Base-by-base conservation (phyloP, 2,888 invertebrate genomes). In the Apotomis turbidana region DNA sequence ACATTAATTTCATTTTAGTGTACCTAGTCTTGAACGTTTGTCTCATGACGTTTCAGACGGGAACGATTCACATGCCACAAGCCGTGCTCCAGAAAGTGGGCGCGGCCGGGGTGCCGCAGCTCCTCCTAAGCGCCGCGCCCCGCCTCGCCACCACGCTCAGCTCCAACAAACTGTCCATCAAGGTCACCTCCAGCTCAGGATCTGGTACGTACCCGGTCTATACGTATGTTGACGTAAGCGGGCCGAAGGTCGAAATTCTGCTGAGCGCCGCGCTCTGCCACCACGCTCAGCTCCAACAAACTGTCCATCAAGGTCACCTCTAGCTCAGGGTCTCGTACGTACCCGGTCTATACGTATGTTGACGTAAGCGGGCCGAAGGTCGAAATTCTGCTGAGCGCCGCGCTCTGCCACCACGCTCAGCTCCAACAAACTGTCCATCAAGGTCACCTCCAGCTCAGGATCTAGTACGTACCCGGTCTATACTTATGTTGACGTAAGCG, bases 81-180 rank as follows among this genome's bases (percentile, higher is more conserved):
- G 91, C 92, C 46, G 91, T 90, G 70, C 87, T 92, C 73, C 94
- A 93, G 82, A 93, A 93, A 79, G 92, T 93, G 27, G 93, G 92
- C 0, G 90, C 92, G 4, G 93, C 91, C 0, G 90, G 87, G 5
- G 89, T 93, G 75, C 92, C 92, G 6, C 93, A 93, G 82, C 77
- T 93, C 76, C 81, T 94, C 72, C 85, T 94, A 10, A 91, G 89
- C 74, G 87, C 93, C 6, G 90, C 93, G 59, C 93, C 93, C 27
- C 87, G 91, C 67, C 89, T 93, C 76, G 91, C 93, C 76, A 89
- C 84, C 79, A 86, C 93, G 27, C 87, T 92, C 78, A 87, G 81
- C 80, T 85, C 85, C 76, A 92, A 89, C 86, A 96, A 96, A 90
- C 94, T 96, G 75, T 96, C 95, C 87, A 95, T 97, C 82, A 97